These are phyloP conservation scores for Aricia agestis DNA, from an alignment of 1,140 invertebrate genomes.

Conservation along the genomic window DNA sequence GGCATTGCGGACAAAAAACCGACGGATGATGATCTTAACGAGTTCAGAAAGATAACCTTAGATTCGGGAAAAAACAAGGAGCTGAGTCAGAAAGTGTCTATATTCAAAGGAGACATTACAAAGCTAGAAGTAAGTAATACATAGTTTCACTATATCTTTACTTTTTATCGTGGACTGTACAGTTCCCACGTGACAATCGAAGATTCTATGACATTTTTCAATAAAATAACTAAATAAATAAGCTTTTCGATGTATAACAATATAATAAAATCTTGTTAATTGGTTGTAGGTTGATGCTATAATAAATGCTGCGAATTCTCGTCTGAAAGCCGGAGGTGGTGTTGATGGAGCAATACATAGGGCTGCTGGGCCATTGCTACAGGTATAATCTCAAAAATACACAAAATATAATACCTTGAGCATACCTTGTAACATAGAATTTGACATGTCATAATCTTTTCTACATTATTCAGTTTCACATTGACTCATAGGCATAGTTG, in stretches of 20 bases:
- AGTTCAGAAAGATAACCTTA: conserved; percentile 59
- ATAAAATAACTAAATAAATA: background rate
- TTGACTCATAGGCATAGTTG: too few relatives aligned
- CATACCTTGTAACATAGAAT: too few relatives aligned
- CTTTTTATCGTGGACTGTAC: too few relatives aligned
- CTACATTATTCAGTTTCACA: too few relatives aligned
- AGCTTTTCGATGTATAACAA: conserved; percentile 17
- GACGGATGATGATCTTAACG: conserved; percentile 54
- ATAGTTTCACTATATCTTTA: too few relatives aligned
- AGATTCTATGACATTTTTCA: too few relatives aligned
- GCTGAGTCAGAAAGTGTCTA: conserved; percentile 80
- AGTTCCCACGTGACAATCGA: too few relatives aligned
- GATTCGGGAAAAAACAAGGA: conserved; percentile 60
- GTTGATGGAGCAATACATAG: conserved; percentile 92
- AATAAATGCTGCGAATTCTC: conserved; percentile 93
- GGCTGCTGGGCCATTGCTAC: conserved; percentile 81
- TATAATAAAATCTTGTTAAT: background rate
- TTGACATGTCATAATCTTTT: too few relatives aligned
- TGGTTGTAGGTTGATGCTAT: conserved; percentile 86
- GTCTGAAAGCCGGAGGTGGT: conserved; percentile 88
- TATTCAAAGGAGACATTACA: conserved; percentile 91
- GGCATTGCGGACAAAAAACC: conserved; percentile 44
- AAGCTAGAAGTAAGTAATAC: conserved; percentile 78
- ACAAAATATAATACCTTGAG: too few relatives aligned
- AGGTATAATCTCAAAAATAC: too few relatives aligned